These are phyloP conservation scores for Iguana delicatissima DNA, from an alignment of 2,797 vertebrate species.

Conservation along the genomic window DNA sequence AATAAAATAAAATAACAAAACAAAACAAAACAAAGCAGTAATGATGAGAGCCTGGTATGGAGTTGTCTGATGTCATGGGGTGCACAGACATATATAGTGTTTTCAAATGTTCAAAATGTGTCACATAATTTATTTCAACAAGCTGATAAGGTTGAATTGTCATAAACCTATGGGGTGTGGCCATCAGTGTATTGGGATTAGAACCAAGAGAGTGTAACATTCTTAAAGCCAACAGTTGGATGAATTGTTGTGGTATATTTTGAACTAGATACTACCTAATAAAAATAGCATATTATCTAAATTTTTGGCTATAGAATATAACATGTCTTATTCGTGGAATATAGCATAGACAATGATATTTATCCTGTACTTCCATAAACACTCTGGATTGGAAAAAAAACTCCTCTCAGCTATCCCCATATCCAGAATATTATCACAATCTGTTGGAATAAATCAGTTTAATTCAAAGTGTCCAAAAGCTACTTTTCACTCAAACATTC, in stretches of 20 bases:
- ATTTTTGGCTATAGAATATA: neutral
- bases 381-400: too few species aligned
- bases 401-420: neutral
- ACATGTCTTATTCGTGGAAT: too few species aligned
- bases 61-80: too few species aligned
- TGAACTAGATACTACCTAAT: neutral
- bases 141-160: neutral
- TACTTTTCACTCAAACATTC: neutral
- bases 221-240: neutral
- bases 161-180: neutral
- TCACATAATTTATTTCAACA: neutral
- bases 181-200: neutral
- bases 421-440: neutral
- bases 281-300: neutral
- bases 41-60: neutral
- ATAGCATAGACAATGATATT: neutral
- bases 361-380: neutral
- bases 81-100: too few species aligned
- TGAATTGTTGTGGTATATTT: neutral
- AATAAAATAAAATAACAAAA: too few species aligned
- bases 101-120: neutral
- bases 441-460: neutral
- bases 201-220: neutral
- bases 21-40: neutral
- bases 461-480: neutral